A percentile compares a stretch with the other conserved stretches of the same genome.
phyloP scores from a whole-genome alignment of 2,113 vertebrate species.

The Willisornis vidua region DNA sequence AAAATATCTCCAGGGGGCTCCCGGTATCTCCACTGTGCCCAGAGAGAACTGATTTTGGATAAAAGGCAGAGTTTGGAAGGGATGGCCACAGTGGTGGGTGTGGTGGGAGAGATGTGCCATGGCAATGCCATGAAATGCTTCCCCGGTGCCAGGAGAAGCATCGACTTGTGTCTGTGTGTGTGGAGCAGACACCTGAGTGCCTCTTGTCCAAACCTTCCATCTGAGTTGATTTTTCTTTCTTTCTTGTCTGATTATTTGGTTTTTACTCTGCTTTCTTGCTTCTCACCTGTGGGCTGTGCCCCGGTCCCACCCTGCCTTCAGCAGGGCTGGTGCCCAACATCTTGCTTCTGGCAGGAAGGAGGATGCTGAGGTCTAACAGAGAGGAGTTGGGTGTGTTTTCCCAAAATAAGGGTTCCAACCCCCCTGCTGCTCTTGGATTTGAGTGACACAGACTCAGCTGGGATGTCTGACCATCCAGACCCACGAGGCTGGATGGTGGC shows the following conservation, averaged over 20 bases:
- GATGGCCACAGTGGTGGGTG: background rate
- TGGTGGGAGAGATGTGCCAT: background rate
- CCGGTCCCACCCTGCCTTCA: background rate
- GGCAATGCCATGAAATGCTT: background rate
- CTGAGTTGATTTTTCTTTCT: background rate
- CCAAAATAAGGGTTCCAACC: background rate
- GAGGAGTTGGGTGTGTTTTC: background rate
- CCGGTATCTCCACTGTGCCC: accelerated
- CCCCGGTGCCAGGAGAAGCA: background rate
- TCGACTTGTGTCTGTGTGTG: too few species aligned
- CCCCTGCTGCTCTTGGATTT: background rate
- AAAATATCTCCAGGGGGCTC: background rate
- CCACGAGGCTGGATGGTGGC: background rate
- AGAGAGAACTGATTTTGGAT: background rate
- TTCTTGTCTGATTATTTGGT: background rate
- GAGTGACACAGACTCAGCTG: accelerated
- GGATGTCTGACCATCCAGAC: background rate
- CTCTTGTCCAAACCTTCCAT: background rate
- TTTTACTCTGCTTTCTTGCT: background rate
- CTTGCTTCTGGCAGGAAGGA: background rate
- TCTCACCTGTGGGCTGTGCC: background rate
- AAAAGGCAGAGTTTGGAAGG: background rate
- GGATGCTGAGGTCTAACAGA: background rate
- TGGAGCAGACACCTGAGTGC: background rate
- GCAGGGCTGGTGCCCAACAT: background rate